Evolutionary conservation across 1,140 invertebrate species (phyloP), one percentile per base, ranked within the genome.

Genomic region (Drosophila equinoxialis): DNA sequence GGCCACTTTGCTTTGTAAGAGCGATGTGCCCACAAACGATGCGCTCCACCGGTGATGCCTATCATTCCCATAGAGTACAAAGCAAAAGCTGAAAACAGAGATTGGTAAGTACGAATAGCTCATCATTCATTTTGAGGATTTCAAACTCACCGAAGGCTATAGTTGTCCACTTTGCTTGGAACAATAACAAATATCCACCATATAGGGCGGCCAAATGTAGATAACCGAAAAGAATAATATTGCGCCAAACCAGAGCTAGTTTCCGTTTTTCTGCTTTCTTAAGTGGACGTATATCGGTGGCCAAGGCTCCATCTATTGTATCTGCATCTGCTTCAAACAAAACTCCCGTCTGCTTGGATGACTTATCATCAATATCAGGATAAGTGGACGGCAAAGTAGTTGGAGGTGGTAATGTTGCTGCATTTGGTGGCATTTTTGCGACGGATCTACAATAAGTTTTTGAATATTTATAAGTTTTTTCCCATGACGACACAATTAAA

Each of bases 1-100:
- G 97, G 98, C 93, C 96, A 95, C 92, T 95, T 97, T 3, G 98
- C 98, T 93, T 98, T 98, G 93, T 98, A 99, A 0, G 97, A 95
- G 79, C 96, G 95, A 92, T 99, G 98, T 1, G 98, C 94, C 98
- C 98, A 99, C 20, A 99, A 93, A 77, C 98, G 94, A 91, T 99
- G 98, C 5, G 97, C 97, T 11, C 98, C 98, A 14, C 97, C 98
- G 6, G 98, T 99, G 55, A 99, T 96, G 13, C 97, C 97, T 6
- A 97, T 83, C 11, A 96, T 97, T 33, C 94, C 94, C 63, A 94
- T 91, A 54, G 95, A 92, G 91, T 97, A 97, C 0, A 89, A 67
- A 0, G 59, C 26, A 8, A 77, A 68, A 7, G 81, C 83, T 87
- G 41, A 0, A 69, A 63, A 35, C 45, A 51, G 6, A 51, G 13